Conservation (phyloP, 1,140 invertebrate genomes). For the Copidosoma floridanum region DNA sequence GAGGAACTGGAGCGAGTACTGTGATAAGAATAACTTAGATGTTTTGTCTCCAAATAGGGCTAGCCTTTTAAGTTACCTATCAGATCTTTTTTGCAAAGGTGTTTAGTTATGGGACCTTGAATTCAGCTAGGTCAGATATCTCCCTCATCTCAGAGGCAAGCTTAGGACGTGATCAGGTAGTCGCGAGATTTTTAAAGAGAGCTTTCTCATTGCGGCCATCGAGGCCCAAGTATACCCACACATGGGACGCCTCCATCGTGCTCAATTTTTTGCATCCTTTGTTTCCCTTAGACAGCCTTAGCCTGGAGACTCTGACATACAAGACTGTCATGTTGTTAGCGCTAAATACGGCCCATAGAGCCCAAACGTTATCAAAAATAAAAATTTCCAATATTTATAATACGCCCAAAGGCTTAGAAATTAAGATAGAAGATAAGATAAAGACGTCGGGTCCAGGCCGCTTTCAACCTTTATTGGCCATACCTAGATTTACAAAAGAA, state of each 20-base stretch:
- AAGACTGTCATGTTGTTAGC: slow-evolving; percentile 33
- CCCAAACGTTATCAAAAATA: slow-evolving; percentile 32
- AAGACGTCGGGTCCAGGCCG: slow-evolving; percentile 14
- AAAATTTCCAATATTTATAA: slow-evolving; percentile 24
- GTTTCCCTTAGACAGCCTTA: background rate
- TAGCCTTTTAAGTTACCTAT: too few species aligned
- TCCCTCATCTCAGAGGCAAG: slow-evolving; percentile 17
- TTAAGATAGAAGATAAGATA: slow-evolving; percentile 21
- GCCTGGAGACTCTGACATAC: slow-evolving; percentile 17
- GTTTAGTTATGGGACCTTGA: slow-evolving; percentile 34
- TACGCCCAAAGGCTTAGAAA: background rate
- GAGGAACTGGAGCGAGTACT: too few species aligned
- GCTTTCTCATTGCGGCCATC: slow-evolving; percentile 31
- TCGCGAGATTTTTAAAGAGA: slow-evolving; percentile 34
- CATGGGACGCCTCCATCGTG: slow-evolving; percentile 34
- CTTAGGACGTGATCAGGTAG: slow-evolving; percentile 18
- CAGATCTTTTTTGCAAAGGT: too few species aligned
- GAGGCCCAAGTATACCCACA: slow-evolving; percentile 32
- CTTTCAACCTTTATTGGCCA: background rate
- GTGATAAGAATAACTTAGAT: too few species aligned
- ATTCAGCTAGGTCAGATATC: slow-evolving; percentile 24
- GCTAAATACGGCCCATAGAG: slow-evolving; percentile 33
- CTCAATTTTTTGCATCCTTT: slow-evolving; percentile 22
- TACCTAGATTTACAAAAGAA: background rate
- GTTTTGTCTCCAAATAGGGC: too few species aligned